Evolutionary conservation across 2,797 vertebrate species (phyloP).

Genomic region (Enteromius mattozi): DNA sequence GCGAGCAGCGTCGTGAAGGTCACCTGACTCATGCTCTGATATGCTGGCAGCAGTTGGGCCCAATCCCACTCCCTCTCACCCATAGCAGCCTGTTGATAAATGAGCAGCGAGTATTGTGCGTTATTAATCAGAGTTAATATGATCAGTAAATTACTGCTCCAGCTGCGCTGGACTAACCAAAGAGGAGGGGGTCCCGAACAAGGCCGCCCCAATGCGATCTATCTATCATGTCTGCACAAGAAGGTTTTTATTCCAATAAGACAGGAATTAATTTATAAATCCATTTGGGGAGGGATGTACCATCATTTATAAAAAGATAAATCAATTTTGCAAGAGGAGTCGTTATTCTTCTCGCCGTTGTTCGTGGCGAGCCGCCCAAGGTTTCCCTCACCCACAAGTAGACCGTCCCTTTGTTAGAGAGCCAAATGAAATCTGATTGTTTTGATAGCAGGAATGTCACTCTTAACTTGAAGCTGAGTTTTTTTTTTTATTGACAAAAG

Average conservation of each 20-base stretch:
- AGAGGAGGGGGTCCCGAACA: conserved; percentile 81
- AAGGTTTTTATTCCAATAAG: conserved; percentile 93
- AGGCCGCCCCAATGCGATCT: conserved; percentile 78
- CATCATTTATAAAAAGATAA: conserved; percentile 95
- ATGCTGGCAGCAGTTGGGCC: conserved; percentile 86
- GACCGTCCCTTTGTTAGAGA: conserved; percentile 75
- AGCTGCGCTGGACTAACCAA: conserved; percentile 90
- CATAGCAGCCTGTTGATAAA: conserved; percentile 91
- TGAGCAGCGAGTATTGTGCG: conserved; percentile 86
- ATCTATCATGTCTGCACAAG: conserved; percentile 92
- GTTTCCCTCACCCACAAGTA: conserved; percentile 46
- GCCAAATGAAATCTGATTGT: conserved; percentile 79
- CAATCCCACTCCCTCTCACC: conserved; percentile 91
- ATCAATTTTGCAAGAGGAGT: conserved; percentile 86
- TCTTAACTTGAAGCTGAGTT: conserved; percentile 76
- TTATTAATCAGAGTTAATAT: conserved; percentile 97
- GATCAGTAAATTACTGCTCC: conserved; percentile 92
- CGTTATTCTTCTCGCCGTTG: conserved; percentile 84
- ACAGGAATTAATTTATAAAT: conserved; percentile 96
- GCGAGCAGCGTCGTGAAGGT: conserved; percentile 88
- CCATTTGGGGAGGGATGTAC: conserved; percentile 87
- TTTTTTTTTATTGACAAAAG: conserved; percentile 77
- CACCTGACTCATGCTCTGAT: conserved; percentile 83
- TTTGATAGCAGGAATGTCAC: conserved; percentile 83
- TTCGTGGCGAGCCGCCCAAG: conserved; percentile 78